Conservation (phyloP, 2,888 invertebrate genomes). For the Ichneumoninae sp. region DNA sequence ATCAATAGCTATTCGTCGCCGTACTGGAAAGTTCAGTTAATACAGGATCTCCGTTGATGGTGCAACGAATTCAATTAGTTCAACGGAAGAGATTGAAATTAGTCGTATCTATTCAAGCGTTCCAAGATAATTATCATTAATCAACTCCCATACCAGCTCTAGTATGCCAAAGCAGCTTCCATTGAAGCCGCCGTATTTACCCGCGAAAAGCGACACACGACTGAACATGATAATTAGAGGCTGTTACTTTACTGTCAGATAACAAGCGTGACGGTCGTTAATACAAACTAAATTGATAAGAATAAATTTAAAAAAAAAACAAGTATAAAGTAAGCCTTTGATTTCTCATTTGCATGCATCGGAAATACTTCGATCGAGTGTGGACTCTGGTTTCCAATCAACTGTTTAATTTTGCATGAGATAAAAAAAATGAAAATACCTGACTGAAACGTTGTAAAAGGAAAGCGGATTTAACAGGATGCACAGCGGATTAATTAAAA, state of each 20-base stretch:
- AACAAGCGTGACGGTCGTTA: constrained; percentile 8
- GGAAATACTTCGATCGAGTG: constrained; percentile 15
- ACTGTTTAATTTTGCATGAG: constrained; percentile 14
- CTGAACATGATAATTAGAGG: constrained; percentile 49
- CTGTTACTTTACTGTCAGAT: constrained; percentile 39
- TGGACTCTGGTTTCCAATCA: constrained; percentile 16
- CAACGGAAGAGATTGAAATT: constrained; percentile 45
- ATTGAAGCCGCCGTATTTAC: constrained; percentile 20
- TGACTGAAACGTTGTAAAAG: constrained; percentile 6
- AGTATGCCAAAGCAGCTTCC: not conserved
- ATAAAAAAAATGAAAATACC: not conserved
- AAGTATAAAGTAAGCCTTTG: not conserved
- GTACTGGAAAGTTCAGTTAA: constrained; percentile 47
- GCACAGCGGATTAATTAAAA: constrained; percentile 10
- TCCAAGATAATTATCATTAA: constrained; percentile 49
- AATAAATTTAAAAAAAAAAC: constrained; percentile 11
- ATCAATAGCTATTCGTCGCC: not conserved
- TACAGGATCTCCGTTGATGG: constrained; percentile 5
- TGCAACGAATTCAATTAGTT: constrained; percentile 59
- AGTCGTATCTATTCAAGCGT: constrained; percentile 41
- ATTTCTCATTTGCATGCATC: not conserved
- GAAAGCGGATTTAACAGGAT: not conserved
- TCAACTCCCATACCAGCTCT: constrained; percentile 18
- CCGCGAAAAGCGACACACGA: constrained; percentile 16
- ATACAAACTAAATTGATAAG: not conserved